These are phyloP conservation scores for Laticauda colubrina DNA, from an alignment of 2,113 vertebrate genomes.

Conservation along the genomic window DNA sequence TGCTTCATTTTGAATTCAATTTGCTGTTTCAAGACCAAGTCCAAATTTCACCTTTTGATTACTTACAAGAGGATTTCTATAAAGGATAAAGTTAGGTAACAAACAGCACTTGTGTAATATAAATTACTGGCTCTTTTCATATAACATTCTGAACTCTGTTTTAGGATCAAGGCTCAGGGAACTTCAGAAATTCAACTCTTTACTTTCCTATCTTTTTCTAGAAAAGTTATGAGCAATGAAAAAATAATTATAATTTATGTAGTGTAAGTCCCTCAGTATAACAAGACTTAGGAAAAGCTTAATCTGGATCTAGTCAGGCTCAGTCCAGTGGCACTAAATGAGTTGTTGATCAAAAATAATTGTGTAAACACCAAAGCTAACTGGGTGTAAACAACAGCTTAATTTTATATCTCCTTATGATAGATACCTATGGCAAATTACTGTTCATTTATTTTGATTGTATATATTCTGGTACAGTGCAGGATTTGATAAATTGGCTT, in stretches of 20 bases:
- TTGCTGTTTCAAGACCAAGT: background rate
- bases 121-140: background rate
- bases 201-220: background rate
- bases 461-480: background rate
- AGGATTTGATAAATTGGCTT: background rate
- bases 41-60: background rate
- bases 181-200: background rate
- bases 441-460: background rate
- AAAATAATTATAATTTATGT: background rate
- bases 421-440: too few relatives aligned
- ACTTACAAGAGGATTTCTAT: background rate
- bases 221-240: too few relatives aligned
- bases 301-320: background rate
- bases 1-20: background rate
- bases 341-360: background rate
- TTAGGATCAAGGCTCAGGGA: background rate
- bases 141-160: background rate
- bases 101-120: background rate
- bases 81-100: background rate
- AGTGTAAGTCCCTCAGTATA: background rate
- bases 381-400: background rate
- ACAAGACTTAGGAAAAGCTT: too few relatives aligned
- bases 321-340: background rate
- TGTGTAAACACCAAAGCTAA: background rate
- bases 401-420: background rate